Evolutionary conservation across 2,888 invertebrate genomes (phyloP), one percentile per base, ranked within the genome.

Genomic region (Epinotia demarniana): DNA sequence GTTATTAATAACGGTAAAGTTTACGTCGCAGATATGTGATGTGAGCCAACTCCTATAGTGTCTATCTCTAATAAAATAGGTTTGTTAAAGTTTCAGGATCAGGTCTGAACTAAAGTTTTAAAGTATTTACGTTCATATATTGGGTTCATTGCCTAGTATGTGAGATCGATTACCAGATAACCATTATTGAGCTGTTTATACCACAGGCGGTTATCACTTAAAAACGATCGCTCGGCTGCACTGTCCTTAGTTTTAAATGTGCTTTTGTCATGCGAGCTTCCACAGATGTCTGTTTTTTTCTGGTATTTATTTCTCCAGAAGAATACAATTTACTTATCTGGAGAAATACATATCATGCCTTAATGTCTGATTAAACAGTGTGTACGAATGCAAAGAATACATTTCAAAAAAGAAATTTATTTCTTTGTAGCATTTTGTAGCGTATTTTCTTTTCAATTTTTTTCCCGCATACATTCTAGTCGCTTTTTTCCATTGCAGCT

Each of bases 181-280:
- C 49, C 64, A n/a, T 39, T 39, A 57, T 57, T 67, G 55, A 49
- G 49, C 49, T 49, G 3, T 16, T 13, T 57, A 57, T 18, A 57
- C 33, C 13, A 49, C 27, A 5, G 53, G n/a, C 13, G 23, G 66
- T 55, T 66, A 66, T 66, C 63, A 19, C 46, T 63, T 16, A 43
- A 23, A 53, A 53, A n/a, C 19, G 16, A 58, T 58, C 49, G n/a
- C 13, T 23, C 23, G 23, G 23, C 23, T 8, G 19, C 33, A 67
- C 33, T 67, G 12, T 12, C 67, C 55, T 55, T 57, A 19, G 18
- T 67, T 57, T 57, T 18, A 57, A 57, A 67, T 57, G 55, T n/a
- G 33, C 39, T 9, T 33, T 19, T 67, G 27, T 39, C 67, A 57
- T 57, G 67, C 55, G 11, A 67, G 55, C 11, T 53, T 53, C 12